phyloP scores from a whole-genome alignment of 2,113 vertebrate genomes.

The Pitta sordida region DNA sequence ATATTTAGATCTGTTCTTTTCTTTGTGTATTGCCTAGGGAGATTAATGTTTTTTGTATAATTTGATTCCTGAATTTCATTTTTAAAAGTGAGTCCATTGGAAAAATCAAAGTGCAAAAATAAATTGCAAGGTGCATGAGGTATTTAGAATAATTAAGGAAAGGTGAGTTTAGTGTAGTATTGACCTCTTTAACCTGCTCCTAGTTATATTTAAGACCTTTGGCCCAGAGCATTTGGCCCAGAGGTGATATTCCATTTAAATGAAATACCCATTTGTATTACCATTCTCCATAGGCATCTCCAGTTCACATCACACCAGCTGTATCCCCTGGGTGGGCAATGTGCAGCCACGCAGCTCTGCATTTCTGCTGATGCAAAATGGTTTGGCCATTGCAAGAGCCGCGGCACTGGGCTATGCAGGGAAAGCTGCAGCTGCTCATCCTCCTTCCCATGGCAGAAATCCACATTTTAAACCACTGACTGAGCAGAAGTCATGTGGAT shows the following conservation, averaged over 20 bases:
- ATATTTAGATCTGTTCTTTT: neutral
- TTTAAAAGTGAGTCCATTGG: neutral
- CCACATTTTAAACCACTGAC: neutral
- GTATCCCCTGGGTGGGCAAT: neutral
- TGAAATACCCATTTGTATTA: neutral
- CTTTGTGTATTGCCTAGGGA: neutral
- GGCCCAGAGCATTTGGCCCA: neutral
- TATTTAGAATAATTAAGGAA: neutral
- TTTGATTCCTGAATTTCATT: neutral
- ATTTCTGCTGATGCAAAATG: neutral
- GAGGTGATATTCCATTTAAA: conserved; percentile 48
- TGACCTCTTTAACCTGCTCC: conserved; percentile 41
- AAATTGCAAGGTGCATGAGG: neutral
- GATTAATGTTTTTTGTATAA: neutral
- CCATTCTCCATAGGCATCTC: conserved; percentile 53
- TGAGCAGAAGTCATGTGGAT: neutral
- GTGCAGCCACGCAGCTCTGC: neutral
- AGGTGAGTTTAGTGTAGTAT: conserved; percentile 8
- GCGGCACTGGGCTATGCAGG: accelerated
- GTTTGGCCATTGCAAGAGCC: neutral
- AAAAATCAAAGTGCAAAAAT: conserved; percentile 16
- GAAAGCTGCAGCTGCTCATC: neutral
- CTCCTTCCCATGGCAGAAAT: neutral
- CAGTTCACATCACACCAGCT: conserved; percentile 24
- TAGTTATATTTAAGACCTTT: conserved; percentile 53